phyloP scores from a whole-genome alignment of 2,113 vertebrate genomes.

The Periophthalmus modestus region DNA sequence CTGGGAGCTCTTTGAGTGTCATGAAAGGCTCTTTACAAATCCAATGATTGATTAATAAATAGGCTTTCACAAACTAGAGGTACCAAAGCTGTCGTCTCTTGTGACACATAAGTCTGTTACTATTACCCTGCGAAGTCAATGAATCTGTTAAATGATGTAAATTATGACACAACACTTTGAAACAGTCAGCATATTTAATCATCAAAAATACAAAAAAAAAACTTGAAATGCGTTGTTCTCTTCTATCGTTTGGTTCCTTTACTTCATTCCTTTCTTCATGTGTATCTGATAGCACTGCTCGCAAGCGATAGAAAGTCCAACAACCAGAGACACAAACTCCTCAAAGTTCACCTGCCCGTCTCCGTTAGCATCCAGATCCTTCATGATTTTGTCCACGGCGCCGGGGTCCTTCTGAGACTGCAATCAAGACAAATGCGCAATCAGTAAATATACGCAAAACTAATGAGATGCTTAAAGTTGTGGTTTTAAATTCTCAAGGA shows the following conservation, averaged over 20 bases:
- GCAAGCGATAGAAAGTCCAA: constrained; percentile 89
- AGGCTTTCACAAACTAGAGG: too few relatives aligned
- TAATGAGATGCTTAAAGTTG: not conserved
- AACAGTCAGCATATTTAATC: constrained; percentile 48
- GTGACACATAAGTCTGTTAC: not conserved
- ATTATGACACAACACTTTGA: constrained; percentile 14
- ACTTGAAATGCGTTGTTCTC: constrained; percentile 16
- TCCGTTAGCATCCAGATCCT: constrained; percentile 86
- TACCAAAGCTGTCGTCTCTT: too few relatives aligned
- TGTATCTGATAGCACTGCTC: constrained; percentile 83
- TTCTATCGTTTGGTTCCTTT: not conserved
- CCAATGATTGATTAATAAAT: too few relatives aligned
- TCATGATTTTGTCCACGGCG: constrained; percentile 90
- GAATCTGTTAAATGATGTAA: not conserved
- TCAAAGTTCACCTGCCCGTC: constrained; percentile 91
- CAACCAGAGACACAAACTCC: constrained; percentile 92
- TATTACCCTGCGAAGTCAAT: not conserved
- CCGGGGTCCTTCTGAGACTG: constrained; percentile 87
- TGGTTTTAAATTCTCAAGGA: not conserved
- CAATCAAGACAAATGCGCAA: not conserved
- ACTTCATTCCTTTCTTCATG: constrained; percentile 52
- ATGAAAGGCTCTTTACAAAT: too few relatives aligned
- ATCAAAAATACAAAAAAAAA: constrained; percentile 46
- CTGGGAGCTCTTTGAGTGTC: too few relatives aligned
- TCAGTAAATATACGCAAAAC: not conserved